Percentiles rank a stretch among this genome's conserved stretches.
Conservation (phyloP, 2,797 vertebrate species). For the Manis javanica region DNA sequence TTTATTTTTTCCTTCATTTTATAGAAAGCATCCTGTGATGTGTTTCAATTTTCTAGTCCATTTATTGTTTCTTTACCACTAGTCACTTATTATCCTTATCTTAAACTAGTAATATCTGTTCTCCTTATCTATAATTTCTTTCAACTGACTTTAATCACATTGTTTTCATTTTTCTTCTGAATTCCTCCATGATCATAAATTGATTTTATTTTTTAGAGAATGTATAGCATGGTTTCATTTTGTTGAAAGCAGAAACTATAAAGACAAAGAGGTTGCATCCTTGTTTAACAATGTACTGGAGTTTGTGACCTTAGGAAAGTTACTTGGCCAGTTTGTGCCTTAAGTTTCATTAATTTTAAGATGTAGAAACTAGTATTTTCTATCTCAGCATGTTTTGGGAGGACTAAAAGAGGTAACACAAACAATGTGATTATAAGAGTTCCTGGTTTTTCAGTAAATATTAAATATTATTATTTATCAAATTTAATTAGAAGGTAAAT, state of each 20-base stretch:
- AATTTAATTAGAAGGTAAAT: not conserved
- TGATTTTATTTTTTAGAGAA: not conserved
- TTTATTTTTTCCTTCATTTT: not conserved
- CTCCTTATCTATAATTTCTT: not conserved
- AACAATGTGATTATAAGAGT: not conserved
- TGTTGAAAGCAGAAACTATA: not conserved
- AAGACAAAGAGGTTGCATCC: not conserved
- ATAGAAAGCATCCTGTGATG: not conserved
- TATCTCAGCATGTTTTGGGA: not conserved
- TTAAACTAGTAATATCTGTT: not conserved
- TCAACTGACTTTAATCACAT: not conserved
- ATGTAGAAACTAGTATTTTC: not conserved
- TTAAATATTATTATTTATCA: not conserved
- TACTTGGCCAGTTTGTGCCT: not conserved
- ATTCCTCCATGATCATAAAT: not conserved
- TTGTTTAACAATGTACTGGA: not conserved
- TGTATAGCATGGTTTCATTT: not conserved
- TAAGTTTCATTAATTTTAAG: not conserved
- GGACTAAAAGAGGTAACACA: not conserved
- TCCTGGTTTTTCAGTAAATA: not conserved
- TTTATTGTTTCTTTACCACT: not conserved
- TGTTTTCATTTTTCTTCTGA: not conserved
- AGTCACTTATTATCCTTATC: not conserved
- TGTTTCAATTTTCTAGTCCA: not conserved
- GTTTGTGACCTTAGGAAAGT: not conserved